Percentiles rank a stretch among this genome's conserved stretches.
Evolutionary conservation across 2,797 vertebrate species (phyloP).

Genomic region (Acanthornis magna): DNA sequence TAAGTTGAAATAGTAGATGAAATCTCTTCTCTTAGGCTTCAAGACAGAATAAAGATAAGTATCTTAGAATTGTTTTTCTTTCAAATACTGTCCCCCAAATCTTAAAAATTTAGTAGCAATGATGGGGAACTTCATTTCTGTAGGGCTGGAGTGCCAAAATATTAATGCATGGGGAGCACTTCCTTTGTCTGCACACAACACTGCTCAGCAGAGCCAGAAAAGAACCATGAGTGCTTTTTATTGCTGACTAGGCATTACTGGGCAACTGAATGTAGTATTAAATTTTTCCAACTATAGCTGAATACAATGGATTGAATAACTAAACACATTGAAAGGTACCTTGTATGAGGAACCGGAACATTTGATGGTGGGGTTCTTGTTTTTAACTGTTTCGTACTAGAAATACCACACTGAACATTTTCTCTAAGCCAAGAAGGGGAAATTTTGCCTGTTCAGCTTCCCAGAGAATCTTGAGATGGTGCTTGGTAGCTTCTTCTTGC

Average conservation of each 20-base stretch:
- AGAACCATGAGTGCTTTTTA: not conserved
- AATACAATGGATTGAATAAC: not conserved
- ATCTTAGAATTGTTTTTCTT: not conserved
- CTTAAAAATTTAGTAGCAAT: not conserved
- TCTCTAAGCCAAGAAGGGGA: not conserved
- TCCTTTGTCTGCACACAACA: not conserved
- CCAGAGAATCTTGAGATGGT: not conserved
- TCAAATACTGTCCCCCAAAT: not conserved
- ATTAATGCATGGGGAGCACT: not conserved
- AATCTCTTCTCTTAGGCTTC: not conserved
- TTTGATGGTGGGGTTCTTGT: not conserved
- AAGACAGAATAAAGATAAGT: not conserved
- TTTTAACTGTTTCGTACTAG: not conserved
- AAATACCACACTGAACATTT: not conserved
- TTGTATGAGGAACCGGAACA: not conserved
- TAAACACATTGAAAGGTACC: not conserved
- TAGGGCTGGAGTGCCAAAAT: not conserved
- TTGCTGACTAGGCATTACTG: slow-evolving; percentile 24
- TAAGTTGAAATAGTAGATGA: not conserved
- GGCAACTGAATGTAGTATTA: not conserved
- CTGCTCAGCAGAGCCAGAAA: not conserved
- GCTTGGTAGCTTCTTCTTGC: not conserved
- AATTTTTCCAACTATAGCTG: slow-evolving; percentile 3
- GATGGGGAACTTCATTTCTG: not conserved
- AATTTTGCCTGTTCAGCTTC: not conserved